A percentile compares a stretch with the other conserved stretches of the same genome.
phyloP scores from a whole-genome alignment of 1,140 invertebrate species.

The Wiebesia pumilae region DNA sequence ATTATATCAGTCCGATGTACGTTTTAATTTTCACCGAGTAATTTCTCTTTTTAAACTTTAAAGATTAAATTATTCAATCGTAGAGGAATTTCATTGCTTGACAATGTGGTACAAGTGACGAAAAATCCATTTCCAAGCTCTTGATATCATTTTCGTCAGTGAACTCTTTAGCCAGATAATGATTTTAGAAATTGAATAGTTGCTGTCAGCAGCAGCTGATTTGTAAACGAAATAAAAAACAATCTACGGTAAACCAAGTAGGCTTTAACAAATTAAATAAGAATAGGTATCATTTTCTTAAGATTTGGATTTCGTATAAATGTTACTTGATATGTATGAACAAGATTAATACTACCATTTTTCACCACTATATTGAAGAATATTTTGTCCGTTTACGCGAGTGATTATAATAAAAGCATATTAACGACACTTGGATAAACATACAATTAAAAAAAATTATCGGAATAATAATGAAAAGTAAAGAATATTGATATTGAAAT shows the following conservation, averaged over 20 bases:
- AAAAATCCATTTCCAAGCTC: too few species aligned
- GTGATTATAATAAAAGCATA: background rate
- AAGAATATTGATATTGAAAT: background rate
- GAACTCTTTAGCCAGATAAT: too few species aligned
- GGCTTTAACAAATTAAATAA: background rate
- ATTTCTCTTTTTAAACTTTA: background rate
- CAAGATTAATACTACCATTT: conserved; percentile 4
- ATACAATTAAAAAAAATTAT: background rate
- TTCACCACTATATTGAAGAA: background rate
- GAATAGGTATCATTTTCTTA: background rate
- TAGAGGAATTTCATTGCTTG: too few species aligned
- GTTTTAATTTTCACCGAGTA: background rate
- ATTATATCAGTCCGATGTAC: too few species aligned
- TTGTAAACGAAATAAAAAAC: too few species aligned
- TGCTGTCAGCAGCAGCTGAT: too few species aligned
- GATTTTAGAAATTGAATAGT: too few species aligned
- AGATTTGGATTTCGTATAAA: background rate
- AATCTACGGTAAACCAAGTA: too few species aligned
- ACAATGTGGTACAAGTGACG: too few species aligned
- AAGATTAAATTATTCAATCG: too few species aligned
- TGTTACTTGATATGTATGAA: background rate
- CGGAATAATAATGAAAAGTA: background rate
- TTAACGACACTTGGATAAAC: background rate
- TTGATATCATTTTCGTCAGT: too few species aligned
- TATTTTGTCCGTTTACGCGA: background rate